Evolutionary conservation across 2,888 invertebrate genomes (phyloP), one percentile per base, ranked within the genome.

Genomic region (Cryptocephalus primarius): DNA sequence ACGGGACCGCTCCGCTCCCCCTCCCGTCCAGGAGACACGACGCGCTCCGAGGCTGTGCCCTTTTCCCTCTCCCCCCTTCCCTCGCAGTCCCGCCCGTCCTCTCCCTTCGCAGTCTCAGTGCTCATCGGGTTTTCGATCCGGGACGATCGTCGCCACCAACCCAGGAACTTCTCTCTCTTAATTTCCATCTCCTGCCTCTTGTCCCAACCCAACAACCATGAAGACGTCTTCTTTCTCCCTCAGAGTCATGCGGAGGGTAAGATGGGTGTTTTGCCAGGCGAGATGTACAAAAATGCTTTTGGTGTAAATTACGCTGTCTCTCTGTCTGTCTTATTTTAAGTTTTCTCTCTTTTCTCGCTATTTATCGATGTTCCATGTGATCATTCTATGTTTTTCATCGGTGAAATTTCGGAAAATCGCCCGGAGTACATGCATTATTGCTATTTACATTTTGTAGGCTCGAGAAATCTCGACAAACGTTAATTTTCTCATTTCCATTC

Each of bases 201-300:
- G 22, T 22, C 44, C 45, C 33, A 38, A 44, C 33, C 45, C 48
- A 44, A 42, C 41, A 40, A 80, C 75, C 63, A 85, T 84, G 85
- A 85, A 84, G 79, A 83, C 84, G 38, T 83, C 84, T 43, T 84
- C 84, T 63, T 84, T 84, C 66, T 84, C 84, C 13, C 76, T 85
- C 44, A 81, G 84, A 56, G 84, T 85, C 60, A 85, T 84, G 84
- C 76, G 84, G 72, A 77, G 84, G 83, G 85, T 84, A 67, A 80
- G 84, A 76, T 55, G 54, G 22, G 22, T 22, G 22, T 22, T 22
- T 22, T 22, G 22, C 22, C 22, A 22, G 22, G 22, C 22, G 22
- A 22, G 22, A 22, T 22, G 22, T 22, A 22, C 22, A 22, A 22
- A 22, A 22, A 22, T 22, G 22, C 22, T 22, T 22, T 22, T 22